Conservation (phyloP, 2,797 vertebrate species). For the Sebastiscus albofasciatus region DNA sequence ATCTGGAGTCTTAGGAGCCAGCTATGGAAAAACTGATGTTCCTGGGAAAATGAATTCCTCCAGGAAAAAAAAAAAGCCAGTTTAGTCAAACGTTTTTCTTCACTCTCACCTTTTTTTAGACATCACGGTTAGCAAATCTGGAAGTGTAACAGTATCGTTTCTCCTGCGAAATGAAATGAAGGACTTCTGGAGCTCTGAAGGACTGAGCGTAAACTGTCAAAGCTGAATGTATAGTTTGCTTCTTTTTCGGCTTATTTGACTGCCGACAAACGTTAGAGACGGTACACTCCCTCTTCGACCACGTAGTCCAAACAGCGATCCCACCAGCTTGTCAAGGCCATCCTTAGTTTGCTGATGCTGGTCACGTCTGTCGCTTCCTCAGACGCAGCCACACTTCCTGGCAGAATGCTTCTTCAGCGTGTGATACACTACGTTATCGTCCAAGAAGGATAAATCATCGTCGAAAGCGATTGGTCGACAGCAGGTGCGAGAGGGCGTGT, state of each 20-base stretch:
- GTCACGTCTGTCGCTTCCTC: slow-evolving; percentile 39
- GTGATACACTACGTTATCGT: slow-evolving; percentile 96
- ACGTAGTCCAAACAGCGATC: slow-evolving; percentile 16
- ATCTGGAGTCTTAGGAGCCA: slow-evolving; percentile 46
- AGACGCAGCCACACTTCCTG: slow-evolving; percentile 94
- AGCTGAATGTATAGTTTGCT: slow-evolving; percentile 17
- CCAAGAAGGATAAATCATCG: slow-evolving; percentile 96
- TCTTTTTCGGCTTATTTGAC: slow-evolving; percentile 1
- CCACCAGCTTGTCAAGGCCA: slow-evolving; percentile 27
- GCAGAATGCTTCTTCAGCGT: slow-evolving; percentile 98
- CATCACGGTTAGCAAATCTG: slow-evolving; percentile 36
- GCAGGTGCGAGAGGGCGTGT: slow-evolving; percentile 91
- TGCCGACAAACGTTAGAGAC: slow-evolving; percentile 16
- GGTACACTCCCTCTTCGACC: slow-evolving; percentile 18
- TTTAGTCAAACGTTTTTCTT: slow-evolving; percentile 10
- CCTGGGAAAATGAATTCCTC: slow-evolving; percentile 53
- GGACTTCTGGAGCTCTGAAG: slow-evolving; percentile 6
- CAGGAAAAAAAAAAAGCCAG: slow-evolving; percentile 30
- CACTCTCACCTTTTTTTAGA: slow-evolving; percentile 30
- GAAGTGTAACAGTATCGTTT: slow-evolving; percentile 56
- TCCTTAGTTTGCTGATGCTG: slow-evolving; percentile 22
- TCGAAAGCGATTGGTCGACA: slow-evolving; percentile 95
- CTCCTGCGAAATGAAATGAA: slow-evolving; percentile 10
- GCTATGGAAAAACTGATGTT: slow-evolving; percentile 56
- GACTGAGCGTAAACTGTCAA: background rate